These are phyloP conservation scores for Eupithecia abbreviata DNA, from an alignment of 2,888 invertebrate species.

Conservation along the genomic window DNA sequence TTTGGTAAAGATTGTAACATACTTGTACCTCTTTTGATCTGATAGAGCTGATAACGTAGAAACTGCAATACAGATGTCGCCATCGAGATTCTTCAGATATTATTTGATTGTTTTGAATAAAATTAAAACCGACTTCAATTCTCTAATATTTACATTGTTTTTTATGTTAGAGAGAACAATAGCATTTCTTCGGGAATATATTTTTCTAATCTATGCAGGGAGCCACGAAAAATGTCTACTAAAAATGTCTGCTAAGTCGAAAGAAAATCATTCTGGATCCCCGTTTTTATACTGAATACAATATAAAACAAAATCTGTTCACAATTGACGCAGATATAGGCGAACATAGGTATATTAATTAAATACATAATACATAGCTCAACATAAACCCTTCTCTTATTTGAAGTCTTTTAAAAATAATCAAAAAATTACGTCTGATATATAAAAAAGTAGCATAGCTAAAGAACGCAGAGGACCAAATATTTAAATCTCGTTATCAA, in stretches of 20 bases:
- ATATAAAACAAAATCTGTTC: too few species aligned
- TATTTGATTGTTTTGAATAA: background rate
- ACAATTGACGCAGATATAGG: too few species aligned
- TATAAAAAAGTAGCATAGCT: background rate
- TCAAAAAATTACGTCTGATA: background rate
- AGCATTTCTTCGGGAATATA: too few species aligned
- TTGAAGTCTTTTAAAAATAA: too few species aligned
- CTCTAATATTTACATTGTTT: background rate
- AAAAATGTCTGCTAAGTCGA: too few species aligned
- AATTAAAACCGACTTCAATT: background rate
- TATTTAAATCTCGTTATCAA: background rate
- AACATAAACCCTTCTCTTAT: too few species aligned
- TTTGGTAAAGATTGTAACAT: constrained; percentile 20
- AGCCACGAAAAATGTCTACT: too few species aligned
- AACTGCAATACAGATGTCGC: background rate
- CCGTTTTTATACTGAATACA: too few species aligned
- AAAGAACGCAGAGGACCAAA: background rate
- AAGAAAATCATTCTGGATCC: too few species aligned
- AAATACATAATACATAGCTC: too few species aligned
- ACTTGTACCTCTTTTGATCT: background rate
- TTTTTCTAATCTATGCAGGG: too few species aligned
- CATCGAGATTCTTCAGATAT: background rate
- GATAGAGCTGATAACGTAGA: background rate
- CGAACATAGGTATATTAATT: too few species aligned
- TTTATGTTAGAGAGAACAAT: background rate